phyloP scores from a whole-genome alignment of 1,140 invertebrate species.

The Holotrichia oblita region DNA sequence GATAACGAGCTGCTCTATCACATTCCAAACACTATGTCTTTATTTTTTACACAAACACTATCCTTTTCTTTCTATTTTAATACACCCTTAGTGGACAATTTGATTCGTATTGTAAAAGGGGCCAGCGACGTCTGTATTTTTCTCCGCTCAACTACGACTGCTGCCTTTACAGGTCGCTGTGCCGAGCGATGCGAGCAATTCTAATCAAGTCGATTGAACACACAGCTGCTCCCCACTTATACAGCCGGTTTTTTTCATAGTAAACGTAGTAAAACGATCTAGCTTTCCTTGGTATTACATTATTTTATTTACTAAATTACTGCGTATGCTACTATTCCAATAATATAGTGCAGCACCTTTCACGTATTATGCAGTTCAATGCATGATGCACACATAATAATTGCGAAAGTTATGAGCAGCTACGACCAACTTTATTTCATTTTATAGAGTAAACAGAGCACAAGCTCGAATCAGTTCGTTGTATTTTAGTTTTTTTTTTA shows the following conservation, averaged over 20 bases:
- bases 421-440: too few species aligned
- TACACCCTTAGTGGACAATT: constrained; percentile 29
- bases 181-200: not conserved
- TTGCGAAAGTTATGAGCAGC: too few species aligned
- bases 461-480: too few species aligned
- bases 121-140: not conserved
- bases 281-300: too few species aligned
- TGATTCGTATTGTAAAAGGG: not conserved
- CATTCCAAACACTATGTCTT: constrained; percentile 40
- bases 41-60: constrained; percentile 11
- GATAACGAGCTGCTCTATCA: constrained; percentile 2
- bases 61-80: constrained; percentile 41
- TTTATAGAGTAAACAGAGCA: too few species aligned
- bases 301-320: too few species aligned
- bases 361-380: too few species aligned
- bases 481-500: too few species aligned
- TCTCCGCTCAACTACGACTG: not conserved
- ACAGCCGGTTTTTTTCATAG: not conserved
- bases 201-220: not conserved
- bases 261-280: too few species aligned
- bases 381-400: too few species aligned
- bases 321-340: too few species aligned
- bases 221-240: not conserved
- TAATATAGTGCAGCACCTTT: too few species aligned
- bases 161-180: constrained; percentile 7